These are phyloP conservation scores for Gordius sp. DNA, from an alignment of 2,888 invertebrate genomes.

Conservation along the genomic window DNA sequence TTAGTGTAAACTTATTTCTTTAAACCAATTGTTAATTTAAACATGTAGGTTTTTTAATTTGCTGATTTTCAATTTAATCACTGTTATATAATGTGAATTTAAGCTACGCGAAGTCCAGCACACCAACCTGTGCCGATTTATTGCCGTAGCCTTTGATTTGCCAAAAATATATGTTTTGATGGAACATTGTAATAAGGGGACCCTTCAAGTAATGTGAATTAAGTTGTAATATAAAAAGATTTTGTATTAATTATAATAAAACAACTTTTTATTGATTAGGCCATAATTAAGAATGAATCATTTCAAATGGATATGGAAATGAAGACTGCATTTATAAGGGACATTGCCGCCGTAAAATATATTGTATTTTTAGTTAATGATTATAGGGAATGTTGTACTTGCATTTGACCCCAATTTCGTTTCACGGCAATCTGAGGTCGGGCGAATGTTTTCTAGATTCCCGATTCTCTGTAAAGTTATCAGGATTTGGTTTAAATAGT, in stretches of 20 bases:
- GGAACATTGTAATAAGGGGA: slow-evolving; percentile 85
- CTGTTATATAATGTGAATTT: neutral
- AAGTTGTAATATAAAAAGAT: neutral
- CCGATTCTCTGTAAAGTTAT: slow-evolving; percentile 74
- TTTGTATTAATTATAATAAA: neutral
- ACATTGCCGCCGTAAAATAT: neutral
- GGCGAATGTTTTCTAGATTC: slow-evolving; percentile 93
- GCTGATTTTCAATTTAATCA: neutral
- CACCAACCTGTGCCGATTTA: slow-evolving; percentile 65
- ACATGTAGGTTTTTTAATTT: neutral
- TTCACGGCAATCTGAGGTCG: slow-evolving; percentile 78
- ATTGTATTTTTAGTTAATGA: neutral
- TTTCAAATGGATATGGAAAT: slow-evolving; percentile 9
- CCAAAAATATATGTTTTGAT: slow-evolving; percentile 57
- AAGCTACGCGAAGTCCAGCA: slow-evolving; percentile 62
- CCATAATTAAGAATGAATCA: neutral
- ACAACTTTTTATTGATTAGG: neutral
- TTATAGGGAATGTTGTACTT: slow-evolving; percentile 68
- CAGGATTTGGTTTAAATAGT: slow-evolving; percentile 72
- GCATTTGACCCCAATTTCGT: slow-evolving; percentile 51
- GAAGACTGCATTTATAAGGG: slow-evolving; percentile 9
- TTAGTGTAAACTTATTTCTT: no score
- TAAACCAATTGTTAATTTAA: no score
- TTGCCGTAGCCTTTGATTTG: slow-evolving; percentile 63
- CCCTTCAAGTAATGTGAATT: slow-evolving; percentile 32